These are phyloP conservation scores for Bagarius yarrelli DNA, from an alignment of 2,113 vertebrate genomes.

Conservation along the genomic window DNA sequence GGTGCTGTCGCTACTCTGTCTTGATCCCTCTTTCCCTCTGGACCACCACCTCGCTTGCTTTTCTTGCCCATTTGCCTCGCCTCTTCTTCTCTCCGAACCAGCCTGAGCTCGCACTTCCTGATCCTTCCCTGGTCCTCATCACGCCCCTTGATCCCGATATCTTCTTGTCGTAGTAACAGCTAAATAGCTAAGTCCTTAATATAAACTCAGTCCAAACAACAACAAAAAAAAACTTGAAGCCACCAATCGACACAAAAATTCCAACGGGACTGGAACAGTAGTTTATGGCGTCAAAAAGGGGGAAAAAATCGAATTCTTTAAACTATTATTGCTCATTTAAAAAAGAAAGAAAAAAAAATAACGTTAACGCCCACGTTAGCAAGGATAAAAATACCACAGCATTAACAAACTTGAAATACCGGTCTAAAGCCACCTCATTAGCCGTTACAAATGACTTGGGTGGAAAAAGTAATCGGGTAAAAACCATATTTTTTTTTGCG, in stretches of 20 bases:
- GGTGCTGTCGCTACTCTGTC: slow-evolving; percentile 63
- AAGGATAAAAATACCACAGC: no score
- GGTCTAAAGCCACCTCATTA: background rate
- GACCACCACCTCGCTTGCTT: slow-evolving; percentile 50
- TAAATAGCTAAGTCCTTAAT: slow-evolving; percentile 67
- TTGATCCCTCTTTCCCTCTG: slow-evolving; percentile 63
- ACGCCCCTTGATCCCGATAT: slow-evolving; percentile 41
- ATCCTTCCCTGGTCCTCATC: slow-evolving; percentile 61
- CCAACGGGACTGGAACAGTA: background rate
- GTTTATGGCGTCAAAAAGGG: background rate
- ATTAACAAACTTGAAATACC: no score
- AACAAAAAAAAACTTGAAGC: background rate
- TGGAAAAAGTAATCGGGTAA: no score
- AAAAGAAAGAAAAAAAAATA: background rate
- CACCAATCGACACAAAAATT: background rate
- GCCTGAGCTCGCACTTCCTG: slow-evolving; percentile 56
- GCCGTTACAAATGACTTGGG: background rate
- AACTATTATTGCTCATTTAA: background rate
- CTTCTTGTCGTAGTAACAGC: slow-evolving; percentile 41
- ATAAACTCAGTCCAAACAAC: slow-evolving; percentile 60
- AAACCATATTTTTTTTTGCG: no score
- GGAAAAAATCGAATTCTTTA: no score
- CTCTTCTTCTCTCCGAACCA: slow-evolving; percentile 47
- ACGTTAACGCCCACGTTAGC: background rate
- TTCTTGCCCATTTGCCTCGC: slow-evolving; percentile 55